Evolutionary conservation across 2,888 invertebrate genomes (phyloP).

Genomic region (Agonum fuliginosum): DNA sequence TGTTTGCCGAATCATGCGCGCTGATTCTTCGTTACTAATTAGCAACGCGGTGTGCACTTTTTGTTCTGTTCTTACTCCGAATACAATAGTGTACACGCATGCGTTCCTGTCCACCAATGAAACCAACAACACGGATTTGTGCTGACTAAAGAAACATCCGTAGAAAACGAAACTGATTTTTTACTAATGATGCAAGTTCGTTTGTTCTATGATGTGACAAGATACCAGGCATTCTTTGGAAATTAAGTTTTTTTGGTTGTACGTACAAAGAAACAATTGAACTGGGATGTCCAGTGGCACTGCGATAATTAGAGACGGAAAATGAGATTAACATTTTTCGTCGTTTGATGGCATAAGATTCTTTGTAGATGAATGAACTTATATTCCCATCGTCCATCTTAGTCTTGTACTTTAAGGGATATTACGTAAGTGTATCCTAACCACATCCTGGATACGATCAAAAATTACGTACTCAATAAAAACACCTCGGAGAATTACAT

Average conservation of each 20-base stretch:
- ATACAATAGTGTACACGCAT: constrained; percentile 11
- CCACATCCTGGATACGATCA: too few relatives aligned
- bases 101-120: constrained; percentile 1
- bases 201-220: constrained; percentile 28
- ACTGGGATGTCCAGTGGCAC: constrained; percentile 11
- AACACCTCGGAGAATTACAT: too few relatives aligned
- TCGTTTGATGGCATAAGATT: not conserved
- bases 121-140: constrained; percentile 1
- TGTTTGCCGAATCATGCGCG: constrained; percentile 42
- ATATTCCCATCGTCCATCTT: too few relatives aligned
- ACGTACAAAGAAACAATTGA: constrained; percentile 45
- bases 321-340: constrained; percentile 12
- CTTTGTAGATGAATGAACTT: constrained; percentile 1
- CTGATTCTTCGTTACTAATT: constrained; percentile 7
- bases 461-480: too few relatives aligned
- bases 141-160: constrained; percentile 19
- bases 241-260: constrained; percentile 34
- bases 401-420: too few relatives aligned
- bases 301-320: not conserved
- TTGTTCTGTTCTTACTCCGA: not conserved
- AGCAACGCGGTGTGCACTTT: constrained; percentile 33
- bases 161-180: constrained; percentile 34
- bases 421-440: too few relatives aligned
- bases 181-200: constrained; percentile 41
- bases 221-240: constrained; percentile 31